Base-by-base conservation (phyloP, 2,797 vertebrate species). In the Hybognathus amarus region DNA sequence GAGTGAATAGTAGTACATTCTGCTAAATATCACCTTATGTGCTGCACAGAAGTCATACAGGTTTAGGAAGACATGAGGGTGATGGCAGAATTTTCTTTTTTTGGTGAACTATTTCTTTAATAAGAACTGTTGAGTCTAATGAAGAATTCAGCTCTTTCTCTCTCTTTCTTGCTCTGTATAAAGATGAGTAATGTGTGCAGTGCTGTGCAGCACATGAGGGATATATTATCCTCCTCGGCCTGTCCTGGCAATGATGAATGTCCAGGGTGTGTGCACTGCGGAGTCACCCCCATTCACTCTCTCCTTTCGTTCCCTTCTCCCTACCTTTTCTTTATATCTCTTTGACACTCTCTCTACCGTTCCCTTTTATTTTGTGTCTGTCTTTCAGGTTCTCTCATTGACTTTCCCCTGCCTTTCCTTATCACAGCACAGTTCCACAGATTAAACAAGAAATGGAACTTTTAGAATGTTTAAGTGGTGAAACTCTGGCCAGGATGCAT, bases 211-310 rank as follows among this genome's bases (percentile, higher is more conserved):
- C 87, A 89, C 87, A 86, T 64, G 80, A 89, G 92, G 90, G 90
- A 94, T 94, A 91, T 89, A 93, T 93, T 91, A 93, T 90, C 89
- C 90, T 87, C 81, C 42, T 83, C 74, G 80, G 83, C 74, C 83
- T 87, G 54, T 75, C 80, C 86, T 92, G 91, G 90, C 91, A 93
- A 89, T 94, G 93, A 94, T 94, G 91, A 92, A 94, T 94, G 91
- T 92, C 86, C 6, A 59, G 82, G 87, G 89, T 81, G 2, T 86
- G 87, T 88, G 87, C 80, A 76, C 89, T 90, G 92, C 91, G 90
- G 90, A 92, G 90, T 92, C 91, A 89, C 90, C 84, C 84, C 85
- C 89, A 88, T 87, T 91, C 81, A 81, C 67, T 83, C 83, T 66
- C 75, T 77, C 54, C 79, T 68, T 77, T 75, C 63, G 27, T 66